Evolutionary conservation across 35 echinoderm and acorn worm genomes (phyloP).

Genomic region (Apostichopus japonicus): DNA sequence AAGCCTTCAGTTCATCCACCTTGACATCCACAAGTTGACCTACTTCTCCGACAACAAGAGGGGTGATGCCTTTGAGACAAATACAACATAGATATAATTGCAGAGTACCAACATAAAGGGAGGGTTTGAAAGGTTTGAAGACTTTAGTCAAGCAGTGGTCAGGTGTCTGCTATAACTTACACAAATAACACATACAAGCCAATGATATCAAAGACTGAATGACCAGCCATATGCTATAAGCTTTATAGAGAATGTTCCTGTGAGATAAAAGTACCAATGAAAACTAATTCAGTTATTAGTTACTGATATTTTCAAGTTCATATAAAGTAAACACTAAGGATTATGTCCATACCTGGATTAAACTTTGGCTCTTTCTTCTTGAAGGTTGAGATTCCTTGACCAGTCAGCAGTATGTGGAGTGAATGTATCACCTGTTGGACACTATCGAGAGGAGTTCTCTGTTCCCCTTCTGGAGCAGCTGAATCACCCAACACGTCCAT

Average conservation of each 20-base stretch:
- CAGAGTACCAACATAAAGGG: background rate
- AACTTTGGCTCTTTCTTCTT: conserved; percentile 95
- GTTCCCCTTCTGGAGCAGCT: conserved; percentile 56
- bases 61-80: conserved; percentile 80
- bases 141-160: too few relatives aligned
- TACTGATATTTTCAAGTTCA: too few relatives aligned
- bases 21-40: conserved; percentile 95
- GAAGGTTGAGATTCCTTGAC: conserved; percentile 67
- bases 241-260: too few relatives aligned
- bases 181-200: too few relatives aligned
- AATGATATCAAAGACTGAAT: too few relatives aligned
- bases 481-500: conserved; percentile 84
- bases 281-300: too few relatives aligned
- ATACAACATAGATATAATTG: background rate
- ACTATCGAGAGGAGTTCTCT: conserved; percentile 52
- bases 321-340: too few relatives aligned
- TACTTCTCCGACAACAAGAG: conserved; percentile 96
- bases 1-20: conserved; percentile 69
- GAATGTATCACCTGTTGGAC: conserved; percentile 78
- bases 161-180: too few relatives aligned
- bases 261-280: too few relatives aligned
- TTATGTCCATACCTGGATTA: conserved; percentile 71
- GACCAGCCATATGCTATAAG: too few relatives aligned
- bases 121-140: too few relatives aligned
- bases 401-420: conserved; percentile 77